Conservation (phyloP, 2,888 invertebrate species). For the Cyaniris semiargus region DNA sequence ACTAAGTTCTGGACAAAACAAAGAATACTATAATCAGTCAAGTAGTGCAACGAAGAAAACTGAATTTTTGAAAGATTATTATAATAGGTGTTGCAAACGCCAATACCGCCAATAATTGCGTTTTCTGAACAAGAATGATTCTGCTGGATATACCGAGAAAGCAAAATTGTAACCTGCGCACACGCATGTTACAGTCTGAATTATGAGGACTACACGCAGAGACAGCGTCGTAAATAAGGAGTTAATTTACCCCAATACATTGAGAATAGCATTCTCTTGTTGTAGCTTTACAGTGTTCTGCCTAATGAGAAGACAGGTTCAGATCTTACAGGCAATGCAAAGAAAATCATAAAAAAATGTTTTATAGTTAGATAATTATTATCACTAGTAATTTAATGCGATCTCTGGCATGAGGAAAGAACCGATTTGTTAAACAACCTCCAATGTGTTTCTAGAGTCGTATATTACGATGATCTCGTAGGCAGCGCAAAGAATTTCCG, state of each 20-base stretch:
- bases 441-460: too few species aligned
- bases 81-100: too few species aligned
- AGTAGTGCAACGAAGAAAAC: neutral
- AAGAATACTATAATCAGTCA: neutral
- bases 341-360: neutral
- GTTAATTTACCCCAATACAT: slow-evolving; percentile 49
- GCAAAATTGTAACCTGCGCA: slow-evolving; percentile 44
- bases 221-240: slow-evolving; percentile 48
- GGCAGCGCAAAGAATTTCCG: too few species aligned
- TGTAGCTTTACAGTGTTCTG: neutral
- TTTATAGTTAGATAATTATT: neutral
- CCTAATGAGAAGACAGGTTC: neutral
- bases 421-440: too few species aligned
- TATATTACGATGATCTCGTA: too few species aligned
- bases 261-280: slow-evolving; percentile 49
- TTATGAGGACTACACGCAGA: slow-evolving; percentile 47
- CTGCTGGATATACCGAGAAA: slow-evolving; percentile 38
- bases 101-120: neutral
- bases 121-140: neutral
- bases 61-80: neutral
- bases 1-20: neutral
- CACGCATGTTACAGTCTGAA: slow-evolving; percentile 48
- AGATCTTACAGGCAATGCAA: neutral
- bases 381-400: neutral
- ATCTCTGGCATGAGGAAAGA: too few species aligned